Conservation (phyloP, 2,113 vertebrate species). For the Malaclemys terrapin region DNA sequence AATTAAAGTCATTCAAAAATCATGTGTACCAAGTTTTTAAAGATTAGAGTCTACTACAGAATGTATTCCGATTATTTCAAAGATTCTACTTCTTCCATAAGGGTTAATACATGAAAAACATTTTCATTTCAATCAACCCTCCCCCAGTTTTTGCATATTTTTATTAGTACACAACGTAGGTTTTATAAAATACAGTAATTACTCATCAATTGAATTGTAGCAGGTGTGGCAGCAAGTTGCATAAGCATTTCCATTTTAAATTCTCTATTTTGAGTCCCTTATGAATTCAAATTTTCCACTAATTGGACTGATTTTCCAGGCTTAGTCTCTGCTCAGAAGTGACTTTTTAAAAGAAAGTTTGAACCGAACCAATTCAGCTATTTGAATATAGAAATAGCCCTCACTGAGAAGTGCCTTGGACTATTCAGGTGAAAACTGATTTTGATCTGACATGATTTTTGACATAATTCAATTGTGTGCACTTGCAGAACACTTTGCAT, state of each 20-base stretch:
- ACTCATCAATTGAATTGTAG: neutral
- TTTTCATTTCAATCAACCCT: slow-evolving; percentile 21
- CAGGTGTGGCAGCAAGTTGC: neutral
- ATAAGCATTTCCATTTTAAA: neutral
- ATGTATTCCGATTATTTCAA: slow-evolving; percentile 1
- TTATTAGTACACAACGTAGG: slow-evolving; percentile 26
- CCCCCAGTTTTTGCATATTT: neutral
- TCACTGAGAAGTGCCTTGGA: neutral
- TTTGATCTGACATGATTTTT: neutral
- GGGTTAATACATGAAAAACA: slow-evolving; percentile 11
- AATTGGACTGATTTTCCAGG: neutral
- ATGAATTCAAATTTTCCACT: neutral
- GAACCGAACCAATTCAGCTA: neutral
- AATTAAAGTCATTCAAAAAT: slow-evolving; percentile 81
- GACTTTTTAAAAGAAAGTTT: slow-evolving; percentile 4
- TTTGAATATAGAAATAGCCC: neutral
- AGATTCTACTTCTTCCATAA: neutral
- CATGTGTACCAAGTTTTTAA: slow-evolving; percentile 62
- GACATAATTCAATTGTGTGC: neutral
- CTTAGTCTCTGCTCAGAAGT: neutral
- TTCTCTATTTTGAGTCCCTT: neutral
- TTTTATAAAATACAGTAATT: slow-evolving; percentile 9
- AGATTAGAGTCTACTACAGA: slow-evolving; percentile 60
- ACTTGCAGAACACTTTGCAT: neutral
- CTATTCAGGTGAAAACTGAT: slow-evolving; percentile 18